phyloP scores from a whole-genome alignment of 35 echinoderm and acorn worm species.

The Anneissia japonica region DNA sequence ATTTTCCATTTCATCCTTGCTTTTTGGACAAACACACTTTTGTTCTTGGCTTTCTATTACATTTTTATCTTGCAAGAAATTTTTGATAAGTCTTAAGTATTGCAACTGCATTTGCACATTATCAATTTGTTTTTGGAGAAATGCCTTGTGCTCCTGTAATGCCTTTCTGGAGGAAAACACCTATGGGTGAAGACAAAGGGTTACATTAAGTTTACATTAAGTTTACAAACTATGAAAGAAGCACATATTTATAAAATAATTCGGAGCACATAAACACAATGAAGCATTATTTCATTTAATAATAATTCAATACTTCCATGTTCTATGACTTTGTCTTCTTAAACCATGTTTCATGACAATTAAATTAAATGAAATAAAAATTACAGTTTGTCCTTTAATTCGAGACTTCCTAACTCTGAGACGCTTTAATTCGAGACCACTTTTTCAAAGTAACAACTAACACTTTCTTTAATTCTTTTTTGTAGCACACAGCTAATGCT shows the following conservation, averaged over 20 bases:
- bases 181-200: background rate
- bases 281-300: constrained; percentile 35
- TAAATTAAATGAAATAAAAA: too few relatives aligned
- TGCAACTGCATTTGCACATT: background rate
- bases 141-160: constrained; percentile 1
- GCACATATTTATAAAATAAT: background rate
- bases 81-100: constrained; percentile 9
- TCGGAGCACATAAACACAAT: constrained; percentile 7
- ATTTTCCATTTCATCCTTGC: background rate
- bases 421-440: too few relatives aligned
- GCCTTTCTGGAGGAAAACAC: constrained; percentile 16
- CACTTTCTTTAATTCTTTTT: too few relatives aligned
- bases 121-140: background rate
- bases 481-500: too few relatives aligned
- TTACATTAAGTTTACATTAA: too few relatives aligned
- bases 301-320: constrained; percentile 28
- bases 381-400: too few relatives aligned
- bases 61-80: background rate
- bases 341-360: too few relatives aligned
- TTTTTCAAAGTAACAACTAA: too few relatives aligned
- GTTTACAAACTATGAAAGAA: background rate
- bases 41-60: background rate
- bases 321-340: background rate
- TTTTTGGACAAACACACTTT: background rate
- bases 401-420: too few relatives aligned